These are phyloP conservation scores for Palythoa grandis DNA, from an alignment of 92 coral and sea anemone species.

Conservation along the genomic window DNA sequence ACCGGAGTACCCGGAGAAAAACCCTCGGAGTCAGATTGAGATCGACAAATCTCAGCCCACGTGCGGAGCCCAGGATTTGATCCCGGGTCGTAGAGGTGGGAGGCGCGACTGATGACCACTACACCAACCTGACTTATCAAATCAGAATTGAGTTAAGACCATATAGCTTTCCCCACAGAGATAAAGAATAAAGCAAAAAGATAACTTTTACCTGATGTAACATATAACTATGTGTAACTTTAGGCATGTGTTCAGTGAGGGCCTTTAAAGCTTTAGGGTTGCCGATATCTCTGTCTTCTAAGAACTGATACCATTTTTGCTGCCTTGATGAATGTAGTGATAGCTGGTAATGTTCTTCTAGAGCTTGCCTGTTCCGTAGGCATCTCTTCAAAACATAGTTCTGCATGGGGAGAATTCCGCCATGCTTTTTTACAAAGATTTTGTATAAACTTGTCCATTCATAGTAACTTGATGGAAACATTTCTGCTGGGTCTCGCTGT, in stretches of 20 bases:
- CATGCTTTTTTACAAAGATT: constrained; percentile 95
- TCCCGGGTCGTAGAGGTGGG: no score
- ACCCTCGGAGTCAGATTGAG: no score
- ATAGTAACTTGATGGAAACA: constrained; percentile 94
- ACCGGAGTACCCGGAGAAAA: no score
- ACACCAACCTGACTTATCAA: no score
- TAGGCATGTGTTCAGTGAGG: constrained; percentile 98
- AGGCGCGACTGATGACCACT: no score
- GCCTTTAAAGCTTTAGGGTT: constrained; percentile 96
- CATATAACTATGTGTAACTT: constrained; percentile 99
- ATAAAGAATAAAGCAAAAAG: neutral
- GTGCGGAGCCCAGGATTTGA: no score
- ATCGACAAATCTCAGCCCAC: no score
- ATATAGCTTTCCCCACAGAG: no score
- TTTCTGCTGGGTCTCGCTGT: constrained; percentile 66
- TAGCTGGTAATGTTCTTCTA: constrained; percentile 97
- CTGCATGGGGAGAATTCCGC: constrained; percentile 93
- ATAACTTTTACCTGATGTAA: constrained; percentile 79
- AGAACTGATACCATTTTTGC: constrained; percentile 99
- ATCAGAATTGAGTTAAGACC: no score
- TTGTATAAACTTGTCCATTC: constrained; percentile 99
- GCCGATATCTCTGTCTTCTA: constrained; percentile 96
- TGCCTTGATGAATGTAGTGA: constrained; percentile 98
- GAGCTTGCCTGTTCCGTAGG: constrained; percentile 96
- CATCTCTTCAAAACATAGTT: constrained; percentile 97